Conservation (phyloP, 2,888 invertebrate species). For the Ennomos erosarius region DNA sequence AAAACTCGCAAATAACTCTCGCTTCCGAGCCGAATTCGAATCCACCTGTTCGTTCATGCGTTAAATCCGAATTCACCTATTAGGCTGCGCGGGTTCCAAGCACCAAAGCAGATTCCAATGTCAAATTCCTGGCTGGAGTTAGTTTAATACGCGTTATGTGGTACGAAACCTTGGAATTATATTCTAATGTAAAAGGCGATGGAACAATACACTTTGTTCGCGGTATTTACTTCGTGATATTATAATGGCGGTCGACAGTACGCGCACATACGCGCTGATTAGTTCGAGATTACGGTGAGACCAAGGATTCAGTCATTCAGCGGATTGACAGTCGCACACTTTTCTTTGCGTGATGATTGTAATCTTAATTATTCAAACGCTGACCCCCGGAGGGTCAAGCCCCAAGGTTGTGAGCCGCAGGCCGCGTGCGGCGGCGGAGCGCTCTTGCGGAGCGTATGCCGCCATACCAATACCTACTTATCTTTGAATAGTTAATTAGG, state of each 20-base stretch:
- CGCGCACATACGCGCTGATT: conserved; percentile 13
- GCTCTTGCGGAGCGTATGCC: conserved; percentile 19
- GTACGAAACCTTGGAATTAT: conserved; percentile 9
- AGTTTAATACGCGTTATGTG: conserved; percentile 9
- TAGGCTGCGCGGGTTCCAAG: conserved; percentile 15
- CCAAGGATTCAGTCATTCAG: conserved; percentile 17
- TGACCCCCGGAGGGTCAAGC: conserved; percentile 42
- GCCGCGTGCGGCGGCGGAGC: conserved; percentile 17
- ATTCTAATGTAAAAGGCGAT: conserved; percentile 14
- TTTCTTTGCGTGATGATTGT: conserved; percentile 42
- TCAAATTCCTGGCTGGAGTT: conserved; percentile 12
- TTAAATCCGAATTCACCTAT: conserved; percentile 19
- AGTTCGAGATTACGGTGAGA: conserved; percentile 12
- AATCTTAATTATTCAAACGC: conserved; percentile 43
- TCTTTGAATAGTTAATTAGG: conserved; percentile 56
- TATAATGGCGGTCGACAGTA: conserved; percentile 4
- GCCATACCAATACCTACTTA: conserved; percentile 40
- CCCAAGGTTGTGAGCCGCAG: conserved; percentile 41
- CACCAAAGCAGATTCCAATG: conserved; percentile 19
- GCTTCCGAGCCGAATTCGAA: conserved; percentile 17
- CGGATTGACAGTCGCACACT: conserved; percentile 25
- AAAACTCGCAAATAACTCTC: conserved; percentile 28
- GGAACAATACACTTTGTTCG: conserved; percentile 10
- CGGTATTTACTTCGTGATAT: conserved; percentile 8
- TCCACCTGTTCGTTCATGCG: conserved; percentile 27